Evolutionary conservation across 2,888 invertebrate species (phyloP), one percentile per base, ranked within the genome.

Genomic region (Aporophyla lueneburgensis): DNA sequence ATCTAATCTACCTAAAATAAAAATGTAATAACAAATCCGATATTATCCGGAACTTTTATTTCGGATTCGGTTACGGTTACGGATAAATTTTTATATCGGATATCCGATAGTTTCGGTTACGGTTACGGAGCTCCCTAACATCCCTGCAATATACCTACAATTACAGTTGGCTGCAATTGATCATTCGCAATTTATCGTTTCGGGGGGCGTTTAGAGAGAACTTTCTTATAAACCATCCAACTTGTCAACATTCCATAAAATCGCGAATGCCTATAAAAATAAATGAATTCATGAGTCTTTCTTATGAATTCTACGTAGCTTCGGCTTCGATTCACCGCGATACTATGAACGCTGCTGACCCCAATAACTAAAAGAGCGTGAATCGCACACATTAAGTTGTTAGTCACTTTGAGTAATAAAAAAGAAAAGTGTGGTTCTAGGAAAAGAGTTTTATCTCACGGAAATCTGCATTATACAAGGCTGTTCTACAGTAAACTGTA

Each of bases 331-430:
- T 83, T 27, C 33, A 56, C 46, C 27, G 16, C 40, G 56, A 58
- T 70, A 83, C 66, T 53, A 58, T 24, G 12, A n/a, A 46, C 58
- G 9, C 78, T 82, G 56, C 56, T 49, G 81, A 59, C 83, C 72
- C 58, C 49, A n/a, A 40, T 81, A 43, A 24, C 69, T 83, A 83
- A 81, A 83, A 73, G 79, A 78, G 81, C 81, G 81, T 81, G 83
- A 73, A 78, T 6, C 7, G n/a, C 33, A 68, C 71, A 53, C 78
- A 71, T 77, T 69, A 66, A 66, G 7, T 2, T 78, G 40, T 72
- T 78, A 76, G 40, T 69, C 43, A 76, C 14, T 68, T 63, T 67
- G 1, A 75, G 76, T 56, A 53, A 76, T 76, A 59, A 81, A 61
- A 69, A 79, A 80, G 56, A 78, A 78, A 74, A 59, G 43, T 58